A percentile compares a stretch with the other conserved stretches of the same genome.
These are phyloP conservation scores for Mormyrus proboscirostris DNA, from an alignment of 2,797 vertebrate species.

Conservation along the genomic window DNA sequence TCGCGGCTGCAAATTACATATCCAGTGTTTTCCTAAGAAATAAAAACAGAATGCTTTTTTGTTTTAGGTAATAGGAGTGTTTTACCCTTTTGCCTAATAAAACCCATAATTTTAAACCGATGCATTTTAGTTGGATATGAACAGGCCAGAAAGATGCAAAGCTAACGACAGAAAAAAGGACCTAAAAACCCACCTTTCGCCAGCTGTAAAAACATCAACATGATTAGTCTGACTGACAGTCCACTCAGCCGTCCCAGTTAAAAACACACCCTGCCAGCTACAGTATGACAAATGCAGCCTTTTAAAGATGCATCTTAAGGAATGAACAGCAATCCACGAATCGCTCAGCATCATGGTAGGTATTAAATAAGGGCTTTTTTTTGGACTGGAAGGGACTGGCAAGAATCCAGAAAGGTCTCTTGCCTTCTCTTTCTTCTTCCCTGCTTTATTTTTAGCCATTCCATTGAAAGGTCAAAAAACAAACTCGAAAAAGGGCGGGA, in stretches of 20 bases:
- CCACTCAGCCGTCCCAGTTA: constrained; percentile 22
- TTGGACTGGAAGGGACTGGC: constrained; percentile 9
- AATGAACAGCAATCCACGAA: constrained; percentile 17
- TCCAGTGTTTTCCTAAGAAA: not conserved
- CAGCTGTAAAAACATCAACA: constrained; percentile 31
- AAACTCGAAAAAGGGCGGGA: not conserved
- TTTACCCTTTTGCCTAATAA: not conserved
- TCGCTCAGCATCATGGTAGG: constrained; percentile 30
- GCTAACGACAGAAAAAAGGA: not conserved
- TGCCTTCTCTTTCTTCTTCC: not conserved
- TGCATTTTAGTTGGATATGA: not conserved
- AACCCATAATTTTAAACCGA: not conserved
- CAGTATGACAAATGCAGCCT: constrained; percentile 41
- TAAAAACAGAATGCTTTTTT: not conserved
- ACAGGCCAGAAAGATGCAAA: not conserved
- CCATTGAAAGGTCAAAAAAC: not conserved
- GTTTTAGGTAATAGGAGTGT: not conserved
- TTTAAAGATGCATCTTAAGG: constrained; percentile 12
- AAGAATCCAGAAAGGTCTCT: constrained; percentile 18
- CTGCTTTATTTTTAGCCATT: not conserved
- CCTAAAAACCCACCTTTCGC: constrained; percentile 51
- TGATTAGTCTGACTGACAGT: not conserved
- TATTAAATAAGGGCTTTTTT: constrained; percentile 33
- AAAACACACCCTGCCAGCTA: constrained; percentile 38
- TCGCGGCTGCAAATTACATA: not conserved